Base-by-base conservation (phyloP, 2,113 vertebrate species). In the Toxotes jaculatrix region DNA sequence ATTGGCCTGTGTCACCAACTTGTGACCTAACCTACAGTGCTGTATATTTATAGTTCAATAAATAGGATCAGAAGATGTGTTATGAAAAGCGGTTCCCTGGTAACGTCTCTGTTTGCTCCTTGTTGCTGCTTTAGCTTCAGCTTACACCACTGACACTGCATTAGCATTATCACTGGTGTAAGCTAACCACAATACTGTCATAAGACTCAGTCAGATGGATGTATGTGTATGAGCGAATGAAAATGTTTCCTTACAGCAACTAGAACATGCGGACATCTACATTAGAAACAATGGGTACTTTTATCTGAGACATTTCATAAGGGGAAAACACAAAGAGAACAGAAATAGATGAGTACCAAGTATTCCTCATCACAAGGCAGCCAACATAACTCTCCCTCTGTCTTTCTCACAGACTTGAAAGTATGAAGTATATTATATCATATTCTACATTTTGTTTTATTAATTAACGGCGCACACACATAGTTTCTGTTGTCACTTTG, bases 321-420 rank as follows among this genome's bases (percentile, higher is more conserved):
- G 12, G 77, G 17, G 47, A 79, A 78, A 82, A 80, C 74, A 81
- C 51, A 83, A 90, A 87, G 42, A 77, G 80, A 82, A 73, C 79
- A 84, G 43, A 81, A 78, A 76, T 27, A 84, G 53, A 87, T 67
- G 49, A 71, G 74, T 19, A 70, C 57, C 8, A 61, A 91, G 56
- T 75, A 64, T 73, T 79, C 34, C 23, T 71, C 51, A 74, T 82
- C 72, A 87, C 51, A 82, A 73, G 70, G 55, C 10, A 7, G 56
- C 57, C 19, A 43, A 64, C 72, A 75, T 74, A 62, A 78, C 67
- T 72, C 45, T 76, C 5, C 21, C 17, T 71, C 23, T 74, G 27
- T 68, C n/a, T 68, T 10, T 1, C 5, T 6, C 49, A 5, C 53
- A 17, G 7, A 47, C 5, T 14, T 16, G 1, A 0, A 60, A 43